Percentiles rank a stretch among this genome's conserved stretches.
Evolutionary conservation across 1,140 invertebrate genomes (phyloP).

Genomic region (Drosophila lacertosa): DNA sequence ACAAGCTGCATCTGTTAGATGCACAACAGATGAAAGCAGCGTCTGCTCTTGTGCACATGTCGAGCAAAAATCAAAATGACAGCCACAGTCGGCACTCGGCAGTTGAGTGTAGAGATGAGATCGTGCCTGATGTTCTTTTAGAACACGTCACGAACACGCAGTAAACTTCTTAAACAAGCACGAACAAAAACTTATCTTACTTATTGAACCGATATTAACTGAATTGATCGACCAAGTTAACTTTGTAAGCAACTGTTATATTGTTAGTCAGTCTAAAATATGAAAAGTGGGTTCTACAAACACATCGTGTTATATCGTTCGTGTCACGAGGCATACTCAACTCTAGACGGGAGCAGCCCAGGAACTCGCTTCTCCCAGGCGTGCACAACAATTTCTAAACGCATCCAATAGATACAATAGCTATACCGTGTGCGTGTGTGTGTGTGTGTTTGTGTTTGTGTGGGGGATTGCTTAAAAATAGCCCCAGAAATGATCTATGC

Average conservation of each 20-base stretch:
- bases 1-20: conserved; percentile 42
- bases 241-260: no score
- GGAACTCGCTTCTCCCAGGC: conserved; percentile 20
- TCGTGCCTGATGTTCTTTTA: no score
- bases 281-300: no score
- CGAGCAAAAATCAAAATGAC: conserved; percentile 72
- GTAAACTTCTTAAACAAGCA: no score
- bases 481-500: conserved; percentile 66
- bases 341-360: conserved; percentile 6
- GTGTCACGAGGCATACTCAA: no score
- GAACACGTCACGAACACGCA: no score
- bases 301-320: no score
- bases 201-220: no score
- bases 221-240: no score
- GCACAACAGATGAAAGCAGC: conserved; percentile 55
- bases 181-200: no score
- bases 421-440: conserved; percentile 5
- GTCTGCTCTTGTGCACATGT: conserved; percentile 55
- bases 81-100: conserved; percentile 26
- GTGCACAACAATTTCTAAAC: conserved; percentile 21
- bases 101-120: no score
- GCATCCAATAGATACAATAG: conserved; percentile 54
- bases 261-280: no score
- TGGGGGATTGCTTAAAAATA: conserved; percentile 63
- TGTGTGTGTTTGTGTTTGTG: conserved; percentile 34